phyloP scores from a whole-genome alignment of 2,888 invertebrate species.

The Sceliomorpha sp. region DNA sequence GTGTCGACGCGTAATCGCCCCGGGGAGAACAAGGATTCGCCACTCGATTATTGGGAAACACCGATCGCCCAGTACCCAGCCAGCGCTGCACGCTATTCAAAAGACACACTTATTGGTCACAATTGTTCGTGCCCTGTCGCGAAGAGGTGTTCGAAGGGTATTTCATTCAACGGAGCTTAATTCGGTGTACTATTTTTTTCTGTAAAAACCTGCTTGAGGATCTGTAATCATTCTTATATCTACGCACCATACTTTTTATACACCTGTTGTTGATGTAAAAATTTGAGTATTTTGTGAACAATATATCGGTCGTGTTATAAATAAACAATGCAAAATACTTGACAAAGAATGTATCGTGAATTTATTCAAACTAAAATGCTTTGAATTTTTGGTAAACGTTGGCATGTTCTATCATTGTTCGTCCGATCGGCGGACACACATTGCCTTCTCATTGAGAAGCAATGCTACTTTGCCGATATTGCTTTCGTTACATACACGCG shows the following conservation, averaged over 20 bases:
- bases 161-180: conserved; percentile 22
- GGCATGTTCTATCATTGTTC: conserved; percentile 26
- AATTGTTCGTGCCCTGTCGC: conserved; percentile 49
- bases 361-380: too few relatives aligned
- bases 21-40: conserved; percentile 57
- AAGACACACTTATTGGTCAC: conserved; percentile 49
- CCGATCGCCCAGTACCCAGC: conserved; percentile 51
- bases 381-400: conserved; percentile 3
- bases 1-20: conserved; percentile 60
- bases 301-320: too few relatives aligned
- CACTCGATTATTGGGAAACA: conserved; percentile 60
- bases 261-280: too few relatives aligned
- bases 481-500: conserved; percentile 59
- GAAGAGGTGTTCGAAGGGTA: conserved; percentile 47
- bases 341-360: too few relatives aligned
- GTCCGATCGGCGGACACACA: conserved; percentile 23
- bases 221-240: too few relatives aligned
- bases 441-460: conserved; percentile 24
- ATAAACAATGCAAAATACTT: too few relatives aligned
- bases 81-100: conserved; percentile 37
- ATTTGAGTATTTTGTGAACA: too few relatives aligned
- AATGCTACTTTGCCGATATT: conserved; percentile 62
- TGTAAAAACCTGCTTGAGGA: not conserved
- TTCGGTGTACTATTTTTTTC: conserved; percentile 12
- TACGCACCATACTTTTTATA: too few relatives aligned